These are phyloP conservation scores for Callocephalon fimbriatum DNA, from an alignment of 2,113 vertebrate genomes.

Conservation along the genomic window DNA sequence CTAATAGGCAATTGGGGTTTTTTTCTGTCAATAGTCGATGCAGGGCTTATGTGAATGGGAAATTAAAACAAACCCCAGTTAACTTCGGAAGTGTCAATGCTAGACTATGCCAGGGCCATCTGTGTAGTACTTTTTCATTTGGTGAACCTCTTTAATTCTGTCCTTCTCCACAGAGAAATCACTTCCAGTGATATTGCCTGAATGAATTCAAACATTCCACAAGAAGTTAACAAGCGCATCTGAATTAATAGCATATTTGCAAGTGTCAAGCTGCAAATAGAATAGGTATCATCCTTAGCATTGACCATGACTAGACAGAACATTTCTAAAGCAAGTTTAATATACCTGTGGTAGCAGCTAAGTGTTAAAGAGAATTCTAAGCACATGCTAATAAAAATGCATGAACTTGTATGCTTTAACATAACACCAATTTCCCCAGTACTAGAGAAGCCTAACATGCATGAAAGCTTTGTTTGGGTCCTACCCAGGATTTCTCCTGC, in stretches of 20 bases:
- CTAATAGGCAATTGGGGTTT: neutral
- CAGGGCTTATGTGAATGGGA: neutral
- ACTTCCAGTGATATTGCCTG: neutral
- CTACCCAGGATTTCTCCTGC: neutral
- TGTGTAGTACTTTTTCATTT: neutral
- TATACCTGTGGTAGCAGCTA: neutral
- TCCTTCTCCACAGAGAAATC: neutral
- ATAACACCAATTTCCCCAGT: neutral
- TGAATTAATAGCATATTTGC: slow-evolving; percentile 39
- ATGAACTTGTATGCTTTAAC: neutral
- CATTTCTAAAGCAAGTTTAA: neutral
- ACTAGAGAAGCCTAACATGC: neutral
- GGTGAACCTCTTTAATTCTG: neutral
- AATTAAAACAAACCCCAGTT: neutral
- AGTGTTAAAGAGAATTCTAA: slow-evolving; percentile 25
- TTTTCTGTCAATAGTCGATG: neutral
- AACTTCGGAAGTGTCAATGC: neutral
- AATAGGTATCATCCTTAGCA: neutral
- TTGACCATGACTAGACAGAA: neutral
- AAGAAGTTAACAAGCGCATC: neutral
- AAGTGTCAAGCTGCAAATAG: neutral
- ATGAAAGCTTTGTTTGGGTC: neutral
- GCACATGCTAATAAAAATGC: slow-evolving; percentile 16
- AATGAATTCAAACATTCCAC: neutral
- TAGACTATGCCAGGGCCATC: neutral